phyloP scores from a whole-genome alignment of 2,888 invertebrate species.

The Drosophila kambysellisi region DNA sequence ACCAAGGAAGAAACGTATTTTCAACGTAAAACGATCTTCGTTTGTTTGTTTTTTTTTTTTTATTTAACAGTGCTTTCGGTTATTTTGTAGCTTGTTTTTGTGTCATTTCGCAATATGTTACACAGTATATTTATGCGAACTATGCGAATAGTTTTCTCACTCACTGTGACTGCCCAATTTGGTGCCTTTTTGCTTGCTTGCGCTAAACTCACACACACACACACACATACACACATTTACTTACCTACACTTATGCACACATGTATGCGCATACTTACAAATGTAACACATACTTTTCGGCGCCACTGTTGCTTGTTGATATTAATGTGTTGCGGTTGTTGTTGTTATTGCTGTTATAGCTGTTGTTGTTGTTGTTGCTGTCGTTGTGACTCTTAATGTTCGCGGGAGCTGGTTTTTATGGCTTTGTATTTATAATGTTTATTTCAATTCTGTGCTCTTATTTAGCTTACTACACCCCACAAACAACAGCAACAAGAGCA shows the following conservation, averaged over 20 bases:
- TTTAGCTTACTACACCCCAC: conserved; percentile 57
- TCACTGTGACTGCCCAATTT: conserved; percentile 22
- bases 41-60: not conserved
- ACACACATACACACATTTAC: conserved; percentile 2
- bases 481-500: conserved; percentile 10
- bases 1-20: not conserved
- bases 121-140: conserved; percentile 15
- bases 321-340: conserved; percentile 1
- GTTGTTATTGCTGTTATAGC: conserved; percentile 3
- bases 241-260: not conserved
- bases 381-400: conserved; percentile 52
- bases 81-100: not conserved
- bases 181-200: not conserved
- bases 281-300: conserved; percentile 45
- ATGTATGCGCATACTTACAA: conserved; percentile 19
- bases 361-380: conserved; percentile 15
- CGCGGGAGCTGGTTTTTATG: conserved; percentile 66
- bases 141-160: conserved; percentile 22
- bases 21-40: not conserved
- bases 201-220: conserved; percentile 7
- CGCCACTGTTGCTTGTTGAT: conserved; percentile 41
- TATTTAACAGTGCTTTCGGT: not conserved
- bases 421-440: conserved; percentile 78
- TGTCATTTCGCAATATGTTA: conserved; percentile 15
- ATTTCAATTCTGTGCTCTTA: conserved; percentile 75